Percentiles rank a stretch among this genome's conserved stretches.
Evolutionary conservation across 2,888 invertebrate genomes (phyloP).

Genomic region (Imbricaverruca yamaguchii): DNA sequence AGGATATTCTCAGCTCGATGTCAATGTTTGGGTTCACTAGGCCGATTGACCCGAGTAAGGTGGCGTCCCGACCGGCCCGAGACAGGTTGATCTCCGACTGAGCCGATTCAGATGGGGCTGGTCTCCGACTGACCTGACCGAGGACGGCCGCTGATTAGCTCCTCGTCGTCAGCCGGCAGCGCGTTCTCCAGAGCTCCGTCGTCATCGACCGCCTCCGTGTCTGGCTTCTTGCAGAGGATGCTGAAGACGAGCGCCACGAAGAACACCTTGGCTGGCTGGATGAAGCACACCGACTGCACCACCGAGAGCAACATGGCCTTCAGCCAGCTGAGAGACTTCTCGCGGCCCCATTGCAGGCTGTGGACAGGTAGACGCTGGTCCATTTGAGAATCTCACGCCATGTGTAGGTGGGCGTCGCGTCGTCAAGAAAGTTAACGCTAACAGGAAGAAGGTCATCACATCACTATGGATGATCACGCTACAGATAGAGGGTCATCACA

Average conservation of each 20-base stretch:
- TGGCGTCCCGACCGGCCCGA: too few relatives aligned
- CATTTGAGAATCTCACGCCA: too few relatives aligned
- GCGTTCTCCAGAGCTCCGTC: slow-evolving; percentile 35
- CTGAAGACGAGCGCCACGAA: slow-evolving; percentile 24
- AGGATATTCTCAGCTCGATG: too few relatives aligned
- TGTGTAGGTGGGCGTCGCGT: too few relatives aligned
- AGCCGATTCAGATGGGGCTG: too few relatives aligned
- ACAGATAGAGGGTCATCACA: too few relatives aligned
- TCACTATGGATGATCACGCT: not conserved
- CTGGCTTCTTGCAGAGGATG: slow-evolving; percentile 35
- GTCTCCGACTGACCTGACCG: slow-evolving; percentile 6
- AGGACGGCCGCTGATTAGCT: slow-evolving; percentile 19
- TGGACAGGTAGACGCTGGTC: not conserved
- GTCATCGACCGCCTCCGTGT: slow-evolving; percentile 36
- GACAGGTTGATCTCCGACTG: too few relatives aligned
- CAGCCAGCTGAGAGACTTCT: slow-evolving; percentile 43
- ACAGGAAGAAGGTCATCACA: not conserved
- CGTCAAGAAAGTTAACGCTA: too few relatives aligned
- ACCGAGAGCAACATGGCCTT: slow-evolving; percentile 43
- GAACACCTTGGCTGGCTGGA: slow-evolving; percentile 42
- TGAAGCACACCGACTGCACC: slow-evolving; percentile 42
- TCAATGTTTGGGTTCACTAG: too few relatives aligned
- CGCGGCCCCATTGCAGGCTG: slow-evolving; percentile 42
- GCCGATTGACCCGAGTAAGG: too few relatives aligned
- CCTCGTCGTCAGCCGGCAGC: slow-evolving; percentile 36